Conservation (phyloP, 1,140 invertebrate species). For the Arion vulgaris region DNA sequence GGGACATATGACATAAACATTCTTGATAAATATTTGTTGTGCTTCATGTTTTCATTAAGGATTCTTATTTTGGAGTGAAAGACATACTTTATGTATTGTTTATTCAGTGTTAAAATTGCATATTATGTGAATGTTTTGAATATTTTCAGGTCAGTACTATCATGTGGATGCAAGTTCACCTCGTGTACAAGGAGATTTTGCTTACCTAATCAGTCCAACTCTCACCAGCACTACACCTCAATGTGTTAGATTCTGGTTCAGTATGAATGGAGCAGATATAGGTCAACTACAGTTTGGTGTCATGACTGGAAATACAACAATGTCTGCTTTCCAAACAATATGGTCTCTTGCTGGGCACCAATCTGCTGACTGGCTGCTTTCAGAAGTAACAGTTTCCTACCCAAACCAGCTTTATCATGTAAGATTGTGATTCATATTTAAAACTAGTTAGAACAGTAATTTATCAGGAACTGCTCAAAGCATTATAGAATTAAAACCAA, state of each 20-base stretch:
- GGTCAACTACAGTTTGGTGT: constrained; percentile 31
- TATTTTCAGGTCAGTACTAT: constrained; percentile 62
- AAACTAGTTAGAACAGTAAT: too few species aligned
- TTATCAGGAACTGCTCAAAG: too few species aligned
- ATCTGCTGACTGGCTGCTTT: background rate
- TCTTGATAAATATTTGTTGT: too few species aligned
- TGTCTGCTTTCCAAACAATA: background rate
- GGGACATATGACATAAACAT: too few species aligned
- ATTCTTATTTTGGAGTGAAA: too few species aligned
- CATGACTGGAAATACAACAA: constrained; percentile 15
- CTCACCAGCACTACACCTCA: constrained; percentile 45
- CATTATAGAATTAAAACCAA: too few species aligned
- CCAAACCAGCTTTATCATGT: constrained; percentile 28
- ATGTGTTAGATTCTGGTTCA: constrained; percentile 77
- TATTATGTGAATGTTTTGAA: too few species aligned
- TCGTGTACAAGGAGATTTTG: constrained; percentile 58
- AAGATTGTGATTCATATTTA: too few species aligned
- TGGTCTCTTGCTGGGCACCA: constrained; percentile 21
- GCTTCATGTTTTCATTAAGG: too few species aligned
- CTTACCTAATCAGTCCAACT: constrained; percentile 58
- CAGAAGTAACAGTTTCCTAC: constrained; percentile 16
- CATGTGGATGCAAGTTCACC: constrained; percentile 67
- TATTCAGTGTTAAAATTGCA: too few species aligned
- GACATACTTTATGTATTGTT: too few species aligned
- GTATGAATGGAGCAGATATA: constrained; percentile 79